phyloP scores from a whole-genome alignment of 2,797 vertebrate genomes.

The Pseudomugil tenellus region DNA sequence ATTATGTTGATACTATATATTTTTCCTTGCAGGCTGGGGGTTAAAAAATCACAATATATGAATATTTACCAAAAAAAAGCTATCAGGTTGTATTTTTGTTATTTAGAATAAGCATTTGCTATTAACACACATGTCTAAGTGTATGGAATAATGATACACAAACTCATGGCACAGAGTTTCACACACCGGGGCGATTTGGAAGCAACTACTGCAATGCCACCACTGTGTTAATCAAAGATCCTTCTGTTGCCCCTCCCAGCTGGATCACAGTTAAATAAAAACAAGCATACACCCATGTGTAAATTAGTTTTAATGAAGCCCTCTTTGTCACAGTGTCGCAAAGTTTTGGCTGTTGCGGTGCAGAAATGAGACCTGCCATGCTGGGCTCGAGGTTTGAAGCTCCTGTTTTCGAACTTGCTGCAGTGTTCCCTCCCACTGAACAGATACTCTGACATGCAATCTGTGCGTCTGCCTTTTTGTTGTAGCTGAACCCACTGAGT shows the following conservation, averaged over 20 bases:
- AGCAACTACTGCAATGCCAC: conserved; percentile 52
- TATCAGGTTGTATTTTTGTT: conserved; percentile 6
- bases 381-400: conserved; percentile 71
- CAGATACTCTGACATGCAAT: conserved; percentile 52
- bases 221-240: conserved; percentile 67
- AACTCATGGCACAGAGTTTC: not conserved
- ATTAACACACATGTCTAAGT: not conserved
- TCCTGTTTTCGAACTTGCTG: conserved; percentile 61
- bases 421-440: conserved; percentile 65
- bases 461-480: conserved; percentile 39
- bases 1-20: not conserved
- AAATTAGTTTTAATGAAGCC: conserved; percentile 63
- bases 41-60: too few species aligned
- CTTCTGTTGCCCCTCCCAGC: conserved; percentile 64
- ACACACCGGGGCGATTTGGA: conserved; percentile 30
- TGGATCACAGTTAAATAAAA: conserved; percentile 63
- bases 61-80: not conserved
- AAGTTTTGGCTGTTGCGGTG: conserved; percentile 54
- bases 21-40: too few species aligned
- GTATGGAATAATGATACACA: conserved; percentile 1
- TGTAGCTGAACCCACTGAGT: conserved; percentile 52
- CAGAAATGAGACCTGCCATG: conserved; percentile 67
- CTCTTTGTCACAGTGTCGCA: conserved; percentile 63
- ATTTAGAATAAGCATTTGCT: not conserved
- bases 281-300: conserved; percentile 33